A percentile compares a stretch with the other conserved stretches of the same genome.
phyloP scores from a whole-genome alignment of 2,113 vertebrate species.

The Dipodomys spectabilis region DNA sequence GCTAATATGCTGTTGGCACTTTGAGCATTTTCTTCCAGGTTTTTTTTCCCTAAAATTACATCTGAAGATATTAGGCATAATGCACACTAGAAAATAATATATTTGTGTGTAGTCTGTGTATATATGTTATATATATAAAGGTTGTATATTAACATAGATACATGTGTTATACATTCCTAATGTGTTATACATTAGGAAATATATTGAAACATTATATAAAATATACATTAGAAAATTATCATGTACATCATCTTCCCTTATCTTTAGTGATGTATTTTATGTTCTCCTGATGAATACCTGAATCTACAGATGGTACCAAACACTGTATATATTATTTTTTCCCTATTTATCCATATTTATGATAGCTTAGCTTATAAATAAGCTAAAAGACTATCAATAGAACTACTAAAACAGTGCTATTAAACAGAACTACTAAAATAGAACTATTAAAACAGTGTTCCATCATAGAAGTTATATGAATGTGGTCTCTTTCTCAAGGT shows the following conservation, averaged over 20 bases:
- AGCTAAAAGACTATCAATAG: background rate
- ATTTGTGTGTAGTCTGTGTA: background rate
- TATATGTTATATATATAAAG: background rate
- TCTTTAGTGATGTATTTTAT: background rate
- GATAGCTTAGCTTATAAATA: background rate
- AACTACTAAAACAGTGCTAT: background rate
- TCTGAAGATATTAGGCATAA: background rate
- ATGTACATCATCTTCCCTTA: background rate
- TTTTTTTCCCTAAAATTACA: background rate
- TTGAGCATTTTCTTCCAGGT: background rate
- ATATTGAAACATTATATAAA: background rate
- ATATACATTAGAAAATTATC: background rate
- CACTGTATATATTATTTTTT: background rate
- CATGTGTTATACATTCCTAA: background rate
- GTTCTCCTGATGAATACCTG: background rate
- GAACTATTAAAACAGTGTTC: background rate
- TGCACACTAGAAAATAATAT: slow-evolving; percentile 20
- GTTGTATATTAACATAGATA: background rate
- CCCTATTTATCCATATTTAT: background rate
- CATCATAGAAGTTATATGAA: background rate
- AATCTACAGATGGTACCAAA: background rate
- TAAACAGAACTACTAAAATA: background rate
- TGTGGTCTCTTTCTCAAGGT: background rate
- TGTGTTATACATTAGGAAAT: background rate
- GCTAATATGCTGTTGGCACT: background rate